These are phyloP conservation scores for Potamarius usumacintae DNA, from an alignment of 2,113 vertebrate species.

Conservation along the genomic window DNA sequence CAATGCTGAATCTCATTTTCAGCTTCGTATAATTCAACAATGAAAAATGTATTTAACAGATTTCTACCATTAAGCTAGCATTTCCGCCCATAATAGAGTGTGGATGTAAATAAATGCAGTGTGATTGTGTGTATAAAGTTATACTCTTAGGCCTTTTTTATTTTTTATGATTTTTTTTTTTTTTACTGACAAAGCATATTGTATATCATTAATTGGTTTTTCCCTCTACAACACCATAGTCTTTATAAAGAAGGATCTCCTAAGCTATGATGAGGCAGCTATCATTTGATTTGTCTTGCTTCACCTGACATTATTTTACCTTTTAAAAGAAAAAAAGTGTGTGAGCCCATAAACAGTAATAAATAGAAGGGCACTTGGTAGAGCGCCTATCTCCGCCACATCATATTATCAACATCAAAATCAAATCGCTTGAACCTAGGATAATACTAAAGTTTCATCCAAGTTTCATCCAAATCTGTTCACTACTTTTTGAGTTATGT, in stretches of 20 bases:
- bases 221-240: not conserved
- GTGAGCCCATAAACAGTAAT: not conserved
- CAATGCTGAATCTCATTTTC: slow-evolving; percentile 4
- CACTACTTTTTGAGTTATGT: too few relatives aligned
- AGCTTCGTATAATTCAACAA: not conserved
- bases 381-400: too few relatives aligned
- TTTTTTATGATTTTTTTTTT: too few relatives aligned
- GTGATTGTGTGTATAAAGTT: not conserved
- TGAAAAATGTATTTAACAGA: not conserved
- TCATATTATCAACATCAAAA: too few relatives aligned
- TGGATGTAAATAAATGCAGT: not conserved
- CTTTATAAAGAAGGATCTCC: not conserved
- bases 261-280: too few relatives aligned
- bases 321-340: not conserved
- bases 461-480: too few relatives aligned
- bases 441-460: too few relatives aligned
- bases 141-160: not conserved
- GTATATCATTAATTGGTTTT: not conserved
- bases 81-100: not conserved
- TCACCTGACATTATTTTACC: not conserved
- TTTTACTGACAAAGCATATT: not conserved
- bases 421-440: too few relatives aligned
- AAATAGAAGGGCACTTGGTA: too few relatives aligned
- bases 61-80: not conserved
- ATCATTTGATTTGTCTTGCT: not conserved